Evolutionary conservation across 2,113 vertebrate species (phyloP).

Genomic region (Ctenodactylus gundi): DNA sequence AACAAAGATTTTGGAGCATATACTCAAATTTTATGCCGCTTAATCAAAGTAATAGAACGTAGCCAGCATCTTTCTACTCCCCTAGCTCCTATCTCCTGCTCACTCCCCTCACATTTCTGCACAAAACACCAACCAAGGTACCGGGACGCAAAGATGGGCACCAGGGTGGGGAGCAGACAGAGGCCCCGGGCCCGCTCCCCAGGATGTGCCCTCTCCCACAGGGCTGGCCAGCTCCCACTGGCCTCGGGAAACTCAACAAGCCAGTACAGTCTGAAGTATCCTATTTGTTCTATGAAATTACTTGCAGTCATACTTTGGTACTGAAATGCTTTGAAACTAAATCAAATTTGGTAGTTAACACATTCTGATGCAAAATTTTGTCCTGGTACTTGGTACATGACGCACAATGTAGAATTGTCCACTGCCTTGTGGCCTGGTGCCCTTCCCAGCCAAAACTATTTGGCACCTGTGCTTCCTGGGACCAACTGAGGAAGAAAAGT

Average conservation of each 20-base stretch:
- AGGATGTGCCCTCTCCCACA: no score
- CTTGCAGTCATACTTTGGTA: no score
- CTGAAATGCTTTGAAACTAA: no score
- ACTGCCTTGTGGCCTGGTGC: no score
- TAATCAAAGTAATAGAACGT: accelerated
- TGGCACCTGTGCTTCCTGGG: no score
- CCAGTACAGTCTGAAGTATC: accelerated
- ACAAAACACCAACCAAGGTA: accelerated
- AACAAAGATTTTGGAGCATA: background rate
- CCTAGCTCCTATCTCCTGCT: background rate
- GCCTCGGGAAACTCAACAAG: background rate
- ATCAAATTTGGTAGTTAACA: no score
- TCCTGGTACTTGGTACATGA: no score
- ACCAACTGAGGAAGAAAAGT: no score
- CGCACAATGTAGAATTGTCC: no score
- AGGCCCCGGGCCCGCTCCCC: background rate
- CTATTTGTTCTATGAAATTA: no score
- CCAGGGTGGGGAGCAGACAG: background rate
- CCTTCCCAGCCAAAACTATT: no score
- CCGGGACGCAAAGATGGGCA: background rate
- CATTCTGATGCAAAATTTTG: no score
- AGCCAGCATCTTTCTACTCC: background rate
- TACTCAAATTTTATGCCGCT: accelerated
- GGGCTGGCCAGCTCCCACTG: accelerated
- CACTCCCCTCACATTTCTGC: background rate